Evolutionary conservation across 2,888 invertebrate genomes (phyloP), one percentile per base, ranked within the genome.

Genomic region (Subacronicta megacephala): DNA sequence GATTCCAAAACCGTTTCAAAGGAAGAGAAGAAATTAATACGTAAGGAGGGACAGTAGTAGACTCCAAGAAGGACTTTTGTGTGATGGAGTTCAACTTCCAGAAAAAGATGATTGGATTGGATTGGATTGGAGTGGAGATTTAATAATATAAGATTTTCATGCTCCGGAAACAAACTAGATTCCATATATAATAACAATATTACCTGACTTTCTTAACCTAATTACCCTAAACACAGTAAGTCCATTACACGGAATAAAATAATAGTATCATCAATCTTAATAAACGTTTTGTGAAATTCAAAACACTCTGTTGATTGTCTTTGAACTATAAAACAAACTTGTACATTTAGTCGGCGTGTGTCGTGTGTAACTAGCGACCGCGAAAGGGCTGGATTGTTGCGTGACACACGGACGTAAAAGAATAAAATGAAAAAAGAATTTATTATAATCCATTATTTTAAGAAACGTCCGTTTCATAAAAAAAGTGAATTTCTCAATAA

Each of bases 311-410:
- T 52, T 76, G 73, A 78, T 78, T 78, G 76, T 74, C 69, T 75
- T 68, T 54, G 50, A 77, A 74, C 75, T 80, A 65, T 65, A 62
- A 76, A 75, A 80, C 75, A 73, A 89, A 89, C 87, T 90, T 89
- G 79, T 73, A 79, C 81, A 86, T 88, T 88, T 83, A 78, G 76
- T 60, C 64, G 72, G 57, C 80, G 80, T 50, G 74, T 74, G 77
- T 82, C 78, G 80, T 80, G 82, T 35, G 62, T 56, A 77, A 78
- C 67, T 71, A 68, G 56, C 62, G 64, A 83, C 80, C 82, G 66
- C 82, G 78, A 70, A 69, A 75, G 81, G 84, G 83, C 65, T 74
- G 70, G 66, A 69, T 75, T 74, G 58, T 44, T 20, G 46, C 51
- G 74, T 50, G 70, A 84, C 82, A 81, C 60, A 86, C 79, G 6